Conservation (phyloP, 37 sponge, comb jelly and placozoan species). For the Spongilla lacustris region DNA sequence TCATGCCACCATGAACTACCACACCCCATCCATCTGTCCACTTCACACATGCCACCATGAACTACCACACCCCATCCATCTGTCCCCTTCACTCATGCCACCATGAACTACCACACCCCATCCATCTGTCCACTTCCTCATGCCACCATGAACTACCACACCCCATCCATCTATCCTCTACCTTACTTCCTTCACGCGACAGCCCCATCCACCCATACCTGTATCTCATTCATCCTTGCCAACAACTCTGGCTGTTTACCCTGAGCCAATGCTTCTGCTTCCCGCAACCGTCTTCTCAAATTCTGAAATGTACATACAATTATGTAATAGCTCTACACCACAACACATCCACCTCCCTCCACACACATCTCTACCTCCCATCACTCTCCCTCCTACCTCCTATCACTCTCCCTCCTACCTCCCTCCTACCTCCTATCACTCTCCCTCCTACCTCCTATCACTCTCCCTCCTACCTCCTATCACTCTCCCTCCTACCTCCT, state of each 20-base stretch:
- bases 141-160: background rate
- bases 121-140: background rate
- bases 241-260: conserved; percentile 22
- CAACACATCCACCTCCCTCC: background rate
- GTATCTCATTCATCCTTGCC: conserved; percentile 44
- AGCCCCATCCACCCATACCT: no score
- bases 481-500: background rate
- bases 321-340: background rate
- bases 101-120: background rate
- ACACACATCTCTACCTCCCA: background rate
- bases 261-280: conserved; percentile 12
- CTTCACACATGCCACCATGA: no score
- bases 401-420: background rate
- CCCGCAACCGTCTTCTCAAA: conserved; percentile 33
- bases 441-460: background rate
- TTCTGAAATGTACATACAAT: conserved; percentile 2
- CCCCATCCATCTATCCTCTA: no score
- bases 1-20: no score
- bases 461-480: background rate
- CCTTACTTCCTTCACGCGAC: no score
- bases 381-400: background rate
- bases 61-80: no score
- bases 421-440: background rate
- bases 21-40: no score
- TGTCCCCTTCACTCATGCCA: no score